Base-by-base conservation (phyloP, 2,113 vertebrate genomes). In the Ascaphus truei region DNA sequence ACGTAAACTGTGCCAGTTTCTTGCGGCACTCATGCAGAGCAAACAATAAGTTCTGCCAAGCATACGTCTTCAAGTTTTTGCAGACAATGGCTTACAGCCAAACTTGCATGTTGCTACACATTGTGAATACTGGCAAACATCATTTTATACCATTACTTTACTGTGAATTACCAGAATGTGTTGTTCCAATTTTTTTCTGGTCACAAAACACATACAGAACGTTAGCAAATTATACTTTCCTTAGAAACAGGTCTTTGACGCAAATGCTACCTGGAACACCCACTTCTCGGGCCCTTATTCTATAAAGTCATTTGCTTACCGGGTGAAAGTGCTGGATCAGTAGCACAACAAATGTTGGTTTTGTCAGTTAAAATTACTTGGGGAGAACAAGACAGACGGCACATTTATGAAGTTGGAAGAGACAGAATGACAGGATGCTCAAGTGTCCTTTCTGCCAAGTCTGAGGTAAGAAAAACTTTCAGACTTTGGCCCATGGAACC, bases 401-500 rank as follows among this genome's bases (percentile, higher is more conserved):
- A 30, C 3, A 20, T n/a, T n/a, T n/a, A n/a, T n/a, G n/a, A n/a
- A 39, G 9, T 43, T 66, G 50, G 62, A 34, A 55, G 25, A 4
- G 12, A n/a, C 23, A 41, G 23, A 65, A 29, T 30, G 48, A 45
- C 37, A 41, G 41, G 16, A 10, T 7, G 13, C 48, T 53, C 16
- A 55, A 55, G 13, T 31, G 26, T 65, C 33, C 53, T 51, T 43
- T 41, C 12, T 66, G 63, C 63, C 50, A 66, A 66, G 36, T 45
- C 41, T 7, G 41, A 22, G 31, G 48, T 7, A 36, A 10, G 31
- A 41, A 55, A 22, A 27, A 41, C 7, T 34, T 22, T 66, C 26
- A 66, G 63, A 55, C 63, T 66, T 66, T 66, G 63, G 23, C 63
- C 63, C 48, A 55, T 31, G 63, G n/a, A 13, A 66, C 25, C 39